A percentile compares a stretch with the other conserved stretches of the same genome.
Conservation (phyloP, 2,113 vertebrate species). For the Pseudolaguvia tuberculata region DNA sequence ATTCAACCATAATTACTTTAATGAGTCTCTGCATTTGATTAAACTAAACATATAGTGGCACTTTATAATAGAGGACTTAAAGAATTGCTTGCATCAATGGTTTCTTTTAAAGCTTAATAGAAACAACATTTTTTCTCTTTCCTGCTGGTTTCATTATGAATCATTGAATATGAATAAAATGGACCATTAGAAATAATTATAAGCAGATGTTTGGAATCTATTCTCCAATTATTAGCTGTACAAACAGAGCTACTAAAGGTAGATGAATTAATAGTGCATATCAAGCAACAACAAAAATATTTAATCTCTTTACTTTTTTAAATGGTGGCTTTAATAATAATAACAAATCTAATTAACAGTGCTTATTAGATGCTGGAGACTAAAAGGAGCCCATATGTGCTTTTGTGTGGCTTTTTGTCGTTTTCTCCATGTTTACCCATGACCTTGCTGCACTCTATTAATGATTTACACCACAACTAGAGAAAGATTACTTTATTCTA, state of each 20-base stretch:
- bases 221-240: not conserved
- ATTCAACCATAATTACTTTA: not conserved
- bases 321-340: not conserved
- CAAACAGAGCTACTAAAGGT: not conserved
- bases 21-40: not conserved
- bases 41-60: not conserved
- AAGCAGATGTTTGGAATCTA: not conserved
- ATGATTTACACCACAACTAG: constrained; percentile 14
- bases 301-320: not conserved
- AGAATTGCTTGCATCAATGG: too few relatives aligned
- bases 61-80: not conserved
- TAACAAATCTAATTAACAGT: not conserved
- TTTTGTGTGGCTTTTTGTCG: not conserved
- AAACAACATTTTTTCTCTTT: not conserved
- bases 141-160: not conserved
- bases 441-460: constrained; percentile 9
- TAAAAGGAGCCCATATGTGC: not conserved
- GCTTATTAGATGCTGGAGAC: not conserved
- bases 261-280: not conserved
- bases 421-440: not conserved
- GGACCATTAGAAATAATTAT: not conserved
- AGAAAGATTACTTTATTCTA: not conserved
- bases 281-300: not conserved
- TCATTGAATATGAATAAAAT: not conserved
- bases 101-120: too few relatives aligned